Base-by-base conservation (phyloP, 2,113 vertebrate genomes). In the Centrocercus urophasianus region DNA sequence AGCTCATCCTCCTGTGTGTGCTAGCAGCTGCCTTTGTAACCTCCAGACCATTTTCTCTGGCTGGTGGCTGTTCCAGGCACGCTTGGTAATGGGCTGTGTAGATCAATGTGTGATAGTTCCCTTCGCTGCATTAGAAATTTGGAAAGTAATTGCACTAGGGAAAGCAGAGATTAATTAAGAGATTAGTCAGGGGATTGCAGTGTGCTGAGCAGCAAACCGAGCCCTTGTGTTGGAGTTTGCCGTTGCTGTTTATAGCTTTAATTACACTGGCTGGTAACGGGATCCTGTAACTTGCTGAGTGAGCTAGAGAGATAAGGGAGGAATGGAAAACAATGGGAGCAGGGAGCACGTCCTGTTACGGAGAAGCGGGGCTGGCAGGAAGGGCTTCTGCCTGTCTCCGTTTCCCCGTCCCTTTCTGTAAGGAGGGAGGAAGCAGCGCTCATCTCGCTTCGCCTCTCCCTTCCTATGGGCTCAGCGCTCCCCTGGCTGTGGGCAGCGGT, bases 91-190 rank as follows among this genome's bases (percentile, higher is more conserved):
- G 27, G 57, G 56, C 30, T 36, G 15, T 17, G 8, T 40, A 72
- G 79, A 18, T 87, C 75, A 59, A 21, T 30, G 86, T 4, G 8
- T 3, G 28, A 61, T 64, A 77, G 36, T 36, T 45, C 54, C 89
- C 64, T 64, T 86, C 32, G 0, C 74, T 4, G 22, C 0, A 0
- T 43, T 73, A 28, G 47, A 86, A 83, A 64, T 88, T 93, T 69
- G 61, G 93, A 80, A 86, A 91, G 89, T 75, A 76, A 73, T 90
- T 85, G 72, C 34, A 10, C 36, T 22, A 30, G 76, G 85, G 90
- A 83, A 73, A 90, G 83, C 5, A 22, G 74, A 95, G 93, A 90
- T 96, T 48, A 92, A 92, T 93, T 57, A 85, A 60, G 83, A 93
- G 95, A 94, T 93, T 76, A 84, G 76, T 22, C 54, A 19, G 81